Percentiles rank a stretch among this genome's conserved stretches.
These are phyloP conservation scores for Pitta sordida DNA, from an alignment of 2,113 vertebrate species.

Conservation along the genomic window DNA sequence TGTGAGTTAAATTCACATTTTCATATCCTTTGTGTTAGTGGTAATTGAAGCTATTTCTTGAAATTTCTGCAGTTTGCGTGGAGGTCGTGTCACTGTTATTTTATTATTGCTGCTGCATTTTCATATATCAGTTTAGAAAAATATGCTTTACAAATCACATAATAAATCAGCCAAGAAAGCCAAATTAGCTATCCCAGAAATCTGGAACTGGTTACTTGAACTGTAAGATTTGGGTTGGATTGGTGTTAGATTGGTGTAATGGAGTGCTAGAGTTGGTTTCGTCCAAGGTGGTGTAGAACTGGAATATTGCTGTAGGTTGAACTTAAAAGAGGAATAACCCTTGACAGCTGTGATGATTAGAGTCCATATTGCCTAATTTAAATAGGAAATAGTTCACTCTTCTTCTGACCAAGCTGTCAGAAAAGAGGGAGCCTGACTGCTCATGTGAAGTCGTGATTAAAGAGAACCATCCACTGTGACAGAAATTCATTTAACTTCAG, in stretches of 20 bases:
- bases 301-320: too few species aligned
- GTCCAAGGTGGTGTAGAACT: too few species aligned
- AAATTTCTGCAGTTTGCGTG: neutral
- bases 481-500: neutral
- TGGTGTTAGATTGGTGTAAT: too few species aligned
- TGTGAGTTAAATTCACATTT: neutral
- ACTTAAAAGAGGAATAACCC: too few species aligned
- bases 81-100: neutral
- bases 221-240: neutral
- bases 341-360: too few species aligned
- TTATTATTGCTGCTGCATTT: neutral
- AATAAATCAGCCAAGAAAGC: neutral
- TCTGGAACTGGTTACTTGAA: neutral
- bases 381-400: too few species aligned
- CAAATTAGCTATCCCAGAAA: neutral
- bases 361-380: too few species aligned
- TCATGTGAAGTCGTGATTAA: neutral
- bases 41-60: neutral
- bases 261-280: too few species aligned
- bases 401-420: too few species aligned
- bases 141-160: neutral
- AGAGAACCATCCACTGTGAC: neutral
- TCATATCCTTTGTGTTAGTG: neutral
- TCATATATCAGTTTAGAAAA: neutral
- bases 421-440: neutral